Evolutionary conservation across 2,797 vertebrate species (phyloP).

Genomic region (Siniperca scherzeri): DNA sequence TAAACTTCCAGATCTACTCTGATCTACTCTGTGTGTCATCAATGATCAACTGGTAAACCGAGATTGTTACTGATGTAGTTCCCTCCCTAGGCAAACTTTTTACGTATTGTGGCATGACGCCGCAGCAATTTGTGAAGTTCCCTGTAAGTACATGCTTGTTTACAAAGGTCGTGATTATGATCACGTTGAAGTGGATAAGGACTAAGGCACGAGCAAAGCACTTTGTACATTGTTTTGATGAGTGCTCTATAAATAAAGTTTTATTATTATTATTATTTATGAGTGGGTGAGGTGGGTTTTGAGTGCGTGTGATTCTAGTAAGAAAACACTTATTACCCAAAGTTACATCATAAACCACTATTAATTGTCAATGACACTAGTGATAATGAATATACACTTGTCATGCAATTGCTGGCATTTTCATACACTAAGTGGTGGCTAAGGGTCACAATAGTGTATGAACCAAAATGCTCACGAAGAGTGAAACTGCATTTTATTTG

Average conservation of each 20-base stretch:
- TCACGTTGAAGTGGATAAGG: constrained; percentile 22
- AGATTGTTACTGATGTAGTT: constrained; percentile 21
- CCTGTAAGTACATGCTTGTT: constrained; percentile 5
- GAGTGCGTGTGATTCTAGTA: background rate
- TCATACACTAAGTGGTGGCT: background rate
- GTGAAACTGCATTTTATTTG: background rate
- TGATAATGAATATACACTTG: background rate
- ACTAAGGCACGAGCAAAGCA: background rate
- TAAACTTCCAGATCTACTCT: background rate
- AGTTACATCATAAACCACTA: background rate
- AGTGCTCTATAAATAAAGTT: too few relatives aligned
- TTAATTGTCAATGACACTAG: background rate
- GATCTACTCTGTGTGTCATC: constrained; percentile 36
- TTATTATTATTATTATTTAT: background rate
- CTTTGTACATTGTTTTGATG: too few relatives aligned
- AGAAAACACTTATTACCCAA: background rate
- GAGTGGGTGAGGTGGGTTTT: constrained; percentile 16
- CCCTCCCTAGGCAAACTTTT: constrained; percentile 66
- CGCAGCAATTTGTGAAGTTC: background rate
- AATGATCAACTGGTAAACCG: constrained; percentile 48
- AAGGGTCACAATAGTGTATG: background rate
- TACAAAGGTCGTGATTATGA: constrained; percentile 16
- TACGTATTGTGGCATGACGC: background rate
- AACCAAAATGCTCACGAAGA: background rate
- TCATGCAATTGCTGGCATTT: background rate